These are phyloP conservation scores for Sinocyclocheilus maitianheensis DNA, from an alignment of 2,113 vertebrate species.

Conservation along the genomic window DNA sequence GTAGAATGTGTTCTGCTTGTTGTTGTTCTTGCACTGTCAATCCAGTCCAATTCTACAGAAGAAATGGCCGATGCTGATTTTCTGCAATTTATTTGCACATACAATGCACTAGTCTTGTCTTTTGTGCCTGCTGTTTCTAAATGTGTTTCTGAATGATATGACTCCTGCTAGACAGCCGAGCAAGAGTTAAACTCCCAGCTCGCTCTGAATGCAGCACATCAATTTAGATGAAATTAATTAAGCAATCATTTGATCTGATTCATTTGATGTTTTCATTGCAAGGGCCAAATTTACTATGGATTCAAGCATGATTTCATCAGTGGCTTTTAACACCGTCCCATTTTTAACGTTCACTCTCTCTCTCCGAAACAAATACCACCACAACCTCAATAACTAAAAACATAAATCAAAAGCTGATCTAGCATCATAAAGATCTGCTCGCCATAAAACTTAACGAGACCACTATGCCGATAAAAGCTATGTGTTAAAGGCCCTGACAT, in stretches of 20 bases:
- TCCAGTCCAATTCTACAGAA: neutral
- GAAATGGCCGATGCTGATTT: neutral
- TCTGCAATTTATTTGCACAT: conserved; percentile 11
- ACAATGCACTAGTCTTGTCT: neutral
- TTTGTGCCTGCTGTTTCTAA: neutral
- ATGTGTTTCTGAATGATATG: neutral
- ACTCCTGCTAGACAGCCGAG: neutral
- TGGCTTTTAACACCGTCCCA: neutral
- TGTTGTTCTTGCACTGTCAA: conserved; percentile 25
- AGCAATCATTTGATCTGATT: conserved; percentile 20
- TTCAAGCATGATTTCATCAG: conserved; percentile 22
- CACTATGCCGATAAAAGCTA: neutral
- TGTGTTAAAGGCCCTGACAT: conserved; percentile 31
- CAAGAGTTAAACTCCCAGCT: conserved; percentile 15
- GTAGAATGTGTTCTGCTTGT: neutral
- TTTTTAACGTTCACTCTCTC: neutral
- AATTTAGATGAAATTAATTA: conserved; percentile 18
- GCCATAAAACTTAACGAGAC: conserved; percentile 29
- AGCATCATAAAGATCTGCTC: conserved; percentile 25
- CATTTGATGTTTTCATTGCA: conserved; percentile 24
- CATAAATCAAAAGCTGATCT: conserved; percentile 42
- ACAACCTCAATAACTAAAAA: conserved; percentile 7
- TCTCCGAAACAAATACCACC: neutral
- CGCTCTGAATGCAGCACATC: neutral
- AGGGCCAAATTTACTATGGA: neutral